A percentile compares a stretch with the other conserved stretches of the same genome.
Conservation (phyloP, 2,797 vertebrate genomes). For the Mus minutoides region DNA sequence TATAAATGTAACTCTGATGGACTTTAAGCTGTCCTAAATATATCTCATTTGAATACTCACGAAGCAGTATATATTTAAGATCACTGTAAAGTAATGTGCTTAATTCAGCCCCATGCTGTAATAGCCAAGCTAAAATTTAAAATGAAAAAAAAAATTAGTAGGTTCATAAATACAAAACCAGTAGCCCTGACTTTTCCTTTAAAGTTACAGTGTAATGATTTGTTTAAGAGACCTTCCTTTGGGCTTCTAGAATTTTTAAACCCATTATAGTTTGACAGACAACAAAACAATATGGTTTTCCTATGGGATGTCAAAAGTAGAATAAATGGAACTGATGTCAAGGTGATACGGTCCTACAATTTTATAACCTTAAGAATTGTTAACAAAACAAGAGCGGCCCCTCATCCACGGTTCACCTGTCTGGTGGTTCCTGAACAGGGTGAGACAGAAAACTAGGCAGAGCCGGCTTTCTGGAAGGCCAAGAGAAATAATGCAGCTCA, state of each 20-base stretch:
- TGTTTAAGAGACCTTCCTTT: constrained; percentile 51
- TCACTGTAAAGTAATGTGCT: constrained; percentile 63
- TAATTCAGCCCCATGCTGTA: constrained; percentile 60
- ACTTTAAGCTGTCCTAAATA: constrained; percentile 65
- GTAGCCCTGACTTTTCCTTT: constrained; percentile 40
- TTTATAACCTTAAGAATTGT: constrained; percentile 47
- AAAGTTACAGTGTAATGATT: constrained; percentile 45
- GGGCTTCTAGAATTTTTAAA: constrained; percentile 37
- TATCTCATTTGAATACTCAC: constrained; percentile 58
- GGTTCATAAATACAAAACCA: constrained; percentile 54
- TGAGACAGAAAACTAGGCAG: constrained; percentile 50
- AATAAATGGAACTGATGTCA: constrained; percentile 27
- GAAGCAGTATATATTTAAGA: constrained; percentile 65
- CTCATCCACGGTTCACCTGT: constrained; percentile 32
- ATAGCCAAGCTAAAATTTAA: constrained; percentile 62
- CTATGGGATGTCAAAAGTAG: constrained; percentile 5
- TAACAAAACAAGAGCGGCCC: constrained; percentile 30
- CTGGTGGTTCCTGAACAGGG: constrained; percentile 44
- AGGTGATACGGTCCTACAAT: constrained; percentile 22
- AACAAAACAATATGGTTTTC: constrained; percentile 53
- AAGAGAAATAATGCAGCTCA: constrained; percentile 57
- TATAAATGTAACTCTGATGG: constrained; percentile 63
- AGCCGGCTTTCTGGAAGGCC: constrained; percentile 56
- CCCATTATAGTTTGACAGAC: constrained; percentile 14
- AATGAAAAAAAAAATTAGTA: constrained; percentile 14